These are phyloP conservation scores for Nemotelus pantherinus DNA, from an alignment of 2,888 invertebrate species.

Conservation along the genomic window DNA sequence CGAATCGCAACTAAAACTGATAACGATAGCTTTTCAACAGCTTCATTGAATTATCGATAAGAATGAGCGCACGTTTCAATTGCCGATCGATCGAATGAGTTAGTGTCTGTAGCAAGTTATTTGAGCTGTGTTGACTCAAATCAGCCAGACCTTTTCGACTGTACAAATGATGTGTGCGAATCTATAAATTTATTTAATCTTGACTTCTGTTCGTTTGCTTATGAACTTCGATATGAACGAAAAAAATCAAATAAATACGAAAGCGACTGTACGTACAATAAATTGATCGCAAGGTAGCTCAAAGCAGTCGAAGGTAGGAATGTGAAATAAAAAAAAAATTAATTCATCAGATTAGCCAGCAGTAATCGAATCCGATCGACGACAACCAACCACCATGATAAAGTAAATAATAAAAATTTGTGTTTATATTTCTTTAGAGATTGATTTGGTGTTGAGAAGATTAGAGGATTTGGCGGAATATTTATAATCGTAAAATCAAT, in stretches of 20 bases:
- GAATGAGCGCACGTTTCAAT: no score
- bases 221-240: neutral
- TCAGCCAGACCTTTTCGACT: neutral
- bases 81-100: no score
- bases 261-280: neutral
- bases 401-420: no score
- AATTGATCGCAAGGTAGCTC: neutral
- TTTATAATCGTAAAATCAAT: no score
- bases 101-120: no score
- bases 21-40: neutral
- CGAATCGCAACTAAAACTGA: no score
- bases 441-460: no score
- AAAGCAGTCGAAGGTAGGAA: neutral
- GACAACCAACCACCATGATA: neutral
- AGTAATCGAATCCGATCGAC: neutral
- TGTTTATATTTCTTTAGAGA: no score
- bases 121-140: neutral
- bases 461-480: no score
- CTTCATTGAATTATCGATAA: conserved; percentile 7
- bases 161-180: neutral
- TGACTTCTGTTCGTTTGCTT: conserved; percentile 15
- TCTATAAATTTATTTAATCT: conserved; percentile 28
- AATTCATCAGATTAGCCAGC: neutral
- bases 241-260: neutral
- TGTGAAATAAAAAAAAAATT: no score